These are phyloP conservation scores for Coregonus sp. DNA, from an alignment of 2,797 vertebrate species.

Conservation along the genomic window DNA sequence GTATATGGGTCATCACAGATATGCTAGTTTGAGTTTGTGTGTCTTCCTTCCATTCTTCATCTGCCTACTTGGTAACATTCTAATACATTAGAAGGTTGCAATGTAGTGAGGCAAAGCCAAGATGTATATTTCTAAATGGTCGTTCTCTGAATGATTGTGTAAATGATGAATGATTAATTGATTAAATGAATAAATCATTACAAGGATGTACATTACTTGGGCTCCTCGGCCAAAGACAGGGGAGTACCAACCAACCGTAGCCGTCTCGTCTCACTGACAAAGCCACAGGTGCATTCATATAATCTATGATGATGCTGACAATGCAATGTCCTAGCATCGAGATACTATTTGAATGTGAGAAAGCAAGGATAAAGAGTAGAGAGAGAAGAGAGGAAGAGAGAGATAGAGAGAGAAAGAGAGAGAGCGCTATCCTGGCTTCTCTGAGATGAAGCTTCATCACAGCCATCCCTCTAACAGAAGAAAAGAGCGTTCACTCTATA, in stretches of 20 bases:
- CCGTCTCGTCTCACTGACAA: constrained; percentile 23
- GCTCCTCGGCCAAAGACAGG: constrained; percentile 26
- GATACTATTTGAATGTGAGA: constrained; percentile 5
- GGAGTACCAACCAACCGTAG: constrained; percentile 9
- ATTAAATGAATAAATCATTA: constrained; percentile 73
- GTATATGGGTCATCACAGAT: neutral
- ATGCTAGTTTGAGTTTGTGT: neutral
- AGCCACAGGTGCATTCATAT: constrained; percentile 38
- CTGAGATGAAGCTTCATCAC: neutral
- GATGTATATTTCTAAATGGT: constrained; percentile 50
- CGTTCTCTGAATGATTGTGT: constrained; percentile 53
- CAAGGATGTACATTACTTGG: constrained; percentile 40
- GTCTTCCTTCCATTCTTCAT: neutral
- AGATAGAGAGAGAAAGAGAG: constrained; percentile 5
- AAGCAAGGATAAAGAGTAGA: constrained; percentile 7
- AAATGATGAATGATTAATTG: constrained; percentile 67
- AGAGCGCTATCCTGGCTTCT: too few species aligned
- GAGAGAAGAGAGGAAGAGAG: constrained; percentile 40
- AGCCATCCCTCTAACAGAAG: neutral
- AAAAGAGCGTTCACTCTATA: neutral
- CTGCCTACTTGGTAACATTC: constrained; percentile 36
- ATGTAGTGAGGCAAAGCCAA: constrained; percentile 51
- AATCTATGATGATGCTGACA: constrained; percentile 1
- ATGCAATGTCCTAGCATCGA: constrained; percentile 23
- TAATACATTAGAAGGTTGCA: constrained; percentile 21